These are phyloP conservation scores for Tenthredo notha DNA, from an alignment of 2,888 invertebrate genomes.

Conservation along the genomic window DNA sequence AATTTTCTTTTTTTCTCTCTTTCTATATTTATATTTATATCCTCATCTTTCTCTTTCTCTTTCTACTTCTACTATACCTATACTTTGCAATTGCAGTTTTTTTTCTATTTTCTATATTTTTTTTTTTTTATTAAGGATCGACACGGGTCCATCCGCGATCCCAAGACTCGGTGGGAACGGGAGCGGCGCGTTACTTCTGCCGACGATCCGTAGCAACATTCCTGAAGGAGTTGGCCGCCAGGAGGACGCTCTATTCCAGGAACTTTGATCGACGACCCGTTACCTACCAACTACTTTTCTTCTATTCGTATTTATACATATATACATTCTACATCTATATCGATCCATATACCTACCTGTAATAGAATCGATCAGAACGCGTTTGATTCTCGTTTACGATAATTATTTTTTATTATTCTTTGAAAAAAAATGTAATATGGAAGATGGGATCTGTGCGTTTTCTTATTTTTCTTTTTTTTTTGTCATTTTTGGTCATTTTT, in stretches of 20 bases:
- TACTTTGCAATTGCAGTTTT: neutral
- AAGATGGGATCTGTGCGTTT: no score
- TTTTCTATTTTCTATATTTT: neutral
- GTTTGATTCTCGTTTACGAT: neutral
- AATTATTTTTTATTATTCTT: no score
- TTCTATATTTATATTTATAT: neutral
- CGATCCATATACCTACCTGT: neutral
- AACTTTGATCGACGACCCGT: slow-evolving; percentile 68
- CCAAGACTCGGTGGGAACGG: slow-evolving; percentile 43
- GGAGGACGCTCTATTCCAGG: slow-evolving; percentile 71
- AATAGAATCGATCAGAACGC: slow-evolving; percentile 13
- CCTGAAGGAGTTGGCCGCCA: slow-evolving; percentile 68
- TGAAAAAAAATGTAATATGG: no score
- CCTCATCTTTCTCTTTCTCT: neutral
- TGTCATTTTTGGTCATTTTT: no score
- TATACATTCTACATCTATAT: neutral
- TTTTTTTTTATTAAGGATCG: neutral
- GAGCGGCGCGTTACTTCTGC: slow-evolving; percentile 23
- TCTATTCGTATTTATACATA: neutral
- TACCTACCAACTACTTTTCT: slow-evolving; percentile 66
- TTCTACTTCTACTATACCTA: neutral
- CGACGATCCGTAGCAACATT: slow-evolving; percentile 65
- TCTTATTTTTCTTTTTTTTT: no score
- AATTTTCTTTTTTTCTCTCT: neutral
- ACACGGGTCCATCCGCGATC: slow-evolving; percentile 7